A percentile compares a stretch with the other conserved stretches of the same genome.
phyloP scores from a whole-genome alignment of 2,888 invertebrate species.

The Agriopis marginaria region DNA sequence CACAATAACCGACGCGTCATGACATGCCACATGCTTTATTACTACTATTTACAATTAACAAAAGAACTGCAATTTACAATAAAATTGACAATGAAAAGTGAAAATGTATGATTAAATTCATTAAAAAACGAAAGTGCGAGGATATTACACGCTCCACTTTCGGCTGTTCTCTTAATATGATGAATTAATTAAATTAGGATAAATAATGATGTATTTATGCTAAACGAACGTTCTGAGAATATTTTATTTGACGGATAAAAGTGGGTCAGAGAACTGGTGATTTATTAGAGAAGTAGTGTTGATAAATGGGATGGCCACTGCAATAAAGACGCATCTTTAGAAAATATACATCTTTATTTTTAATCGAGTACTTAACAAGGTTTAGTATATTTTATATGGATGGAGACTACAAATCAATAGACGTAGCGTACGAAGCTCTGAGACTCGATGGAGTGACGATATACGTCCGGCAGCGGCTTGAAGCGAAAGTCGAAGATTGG shows the following conservation, averaged over 20 bases:
- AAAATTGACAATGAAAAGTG: constrained; percentile 26
- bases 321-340: background rate
- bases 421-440: too few relatives aligned
- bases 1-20: constrained; percentile 23
- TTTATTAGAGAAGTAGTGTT: constrained; percentile 18
- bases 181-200: constrained; percentile 31
- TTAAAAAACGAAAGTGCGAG: constrained; percentile 34
- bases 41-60: constrained; percentile 13
- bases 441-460: too few relatives aligned
- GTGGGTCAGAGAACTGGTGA: constrained; percentile 16
- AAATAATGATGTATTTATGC: constrained; percentile 24
- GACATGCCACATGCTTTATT: constrained; percentile 25
- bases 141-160: constrained; percentile 34
- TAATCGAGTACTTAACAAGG: too few relatives aligned
- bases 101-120: constrained; percentile 34
- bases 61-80: constrained; percentile 8
- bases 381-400: too few relatives aligned
- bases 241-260: constrained; percentile 24
- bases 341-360: too few relatives aligned
- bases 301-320: constrained; percentile 15
- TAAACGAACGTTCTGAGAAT: constrained; percentile 16
- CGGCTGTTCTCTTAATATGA: constrained; percentile 13
- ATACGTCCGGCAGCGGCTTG: too few relatives aligned
- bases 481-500: too few relatives aligned
- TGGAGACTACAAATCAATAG: too few relatives aligned